A percentile compares a stretch with the other conserved stretches of the same genome.
Conservation (phyloP, 2,888 invertebrate genomes). For the Torymus texanus region DNA sequence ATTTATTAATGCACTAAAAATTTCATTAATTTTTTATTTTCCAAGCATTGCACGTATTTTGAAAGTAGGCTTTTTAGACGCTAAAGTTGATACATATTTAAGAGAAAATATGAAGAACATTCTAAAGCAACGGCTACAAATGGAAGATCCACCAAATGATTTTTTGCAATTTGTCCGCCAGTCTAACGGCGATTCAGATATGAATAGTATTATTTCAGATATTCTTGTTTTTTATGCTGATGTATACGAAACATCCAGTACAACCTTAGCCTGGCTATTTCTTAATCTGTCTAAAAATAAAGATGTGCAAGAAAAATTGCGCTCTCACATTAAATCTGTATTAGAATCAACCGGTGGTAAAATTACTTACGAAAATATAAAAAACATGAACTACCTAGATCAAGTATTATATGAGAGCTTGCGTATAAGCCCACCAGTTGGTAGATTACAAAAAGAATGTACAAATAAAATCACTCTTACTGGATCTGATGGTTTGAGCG, state of each 20-base stretch:
- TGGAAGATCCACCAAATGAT: slow-evolving; percentile 70
- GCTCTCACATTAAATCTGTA: slow-evolving; percentile 73
- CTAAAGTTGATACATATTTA: slow-evolving; percentile 62
- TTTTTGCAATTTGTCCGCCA: slow-evolving; percentile 76
- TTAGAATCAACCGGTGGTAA: slow-evolving; percentile 69
- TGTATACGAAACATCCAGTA: slow-evolving; percentile 77
- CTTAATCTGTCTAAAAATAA: slow-evolving; percentile 75
- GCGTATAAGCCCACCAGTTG: slow-evolving; percentile 54
- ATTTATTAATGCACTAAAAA: slow-evolving; percentile 47
- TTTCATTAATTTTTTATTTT: slow-evolving; percentile 52
- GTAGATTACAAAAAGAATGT: slow-evolving; percentile 59
- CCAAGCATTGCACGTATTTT: slow-evolving; percentile 56
- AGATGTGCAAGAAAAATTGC: slow-evolving; percentile 75
- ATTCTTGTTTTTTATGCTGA: slow-evolving; percentile 77
- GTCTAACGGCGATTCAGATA: slow-evolving; percentile 64
- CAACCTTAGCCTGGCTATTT: slow-evolving; percentile 74
- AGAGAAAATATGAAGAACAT: slow-evolving; percentile 59
- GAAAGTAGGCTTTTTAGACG: slow-evolving; percentile 53
- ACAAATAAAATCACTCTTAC: slow-evolving; percentile 58
- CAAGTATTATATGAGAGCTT: slow-evolving; percentile 73
- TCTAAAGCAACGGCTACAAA: slow-evolving; percentile 61
- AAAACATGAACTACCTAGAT: slow-evolving; percentile 77
- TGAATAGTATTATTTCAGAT: slow-evolving; percentile 72
- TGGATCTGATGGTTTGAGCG: slow-evolving; percentile 63
- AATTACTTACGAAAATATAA: slow-evolving; percentile 75